A percentile compares a stretch with the other conserved stretches of the same genome.
Conservation (phyloP, 2,113 vertebrate genomes). For the Neogobius melanostomus region DNA sequence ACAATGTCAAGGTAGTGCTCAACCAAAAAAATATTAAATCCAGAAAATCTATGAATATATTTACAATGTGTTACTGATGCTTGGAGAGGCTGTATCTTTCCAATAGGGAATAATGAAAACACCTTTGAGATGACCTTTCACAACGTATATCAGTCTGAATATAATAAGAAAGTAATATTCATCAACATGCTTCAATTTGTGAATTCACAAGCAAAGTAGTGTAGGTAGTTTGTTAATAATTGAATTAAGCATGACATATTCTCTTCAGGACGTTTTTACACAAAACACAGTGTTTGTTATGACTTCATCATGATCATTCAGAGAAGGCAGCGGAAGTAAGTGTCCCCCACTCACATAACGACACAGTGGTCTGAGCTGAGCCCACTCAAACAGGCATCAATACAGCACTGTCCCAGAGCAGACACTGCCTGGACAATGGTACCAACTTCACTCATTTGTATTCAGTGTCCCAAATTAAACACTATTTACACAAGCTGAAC, state of each 20-base stretch:
- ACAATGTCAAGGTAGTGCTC: slow-evolving; percentile 63
- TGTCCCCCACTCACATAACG: neutral
- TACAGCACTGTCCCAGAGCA: neutral
- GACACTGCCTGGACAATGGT: neutral
- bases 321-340: neutral
- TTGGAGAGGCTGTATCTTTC: slow-evolving; percentile 4
- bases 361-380: slow-evolving; percentile 2
- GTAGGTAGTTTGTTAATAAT: neutral
- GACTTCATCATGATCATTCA: neutral
- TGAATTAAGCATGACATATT: neutral
- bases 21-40: slow-evolving; percentile 44
- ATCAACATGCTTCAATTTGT: neutral
- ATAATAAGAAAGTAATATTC: neutral
- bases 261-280: neutral
- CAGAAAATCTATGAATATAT: slow-evolving; percentile 71
- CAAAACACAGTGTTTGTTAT: no score
- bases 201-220: neutral
- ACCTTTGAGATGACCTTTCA: slow-evolving; percentile 26
- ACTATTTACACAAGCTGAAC: neutral
- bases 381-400: neutral
- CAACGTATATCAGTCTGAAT: neutral
- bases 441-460: neutral
- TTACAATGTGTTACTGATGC: slow-evolving; percentile 61
- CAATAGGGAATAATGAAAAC: slow-evolving; percentile 5
- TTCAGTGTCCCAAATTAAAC: neutral